Percentiles rank a stretch among this genome's conserved stretches.
Evolutionary conservation across 2,797 vertebrate species (phyloP).

Genomic region (Parambassis ranga): DNA sequence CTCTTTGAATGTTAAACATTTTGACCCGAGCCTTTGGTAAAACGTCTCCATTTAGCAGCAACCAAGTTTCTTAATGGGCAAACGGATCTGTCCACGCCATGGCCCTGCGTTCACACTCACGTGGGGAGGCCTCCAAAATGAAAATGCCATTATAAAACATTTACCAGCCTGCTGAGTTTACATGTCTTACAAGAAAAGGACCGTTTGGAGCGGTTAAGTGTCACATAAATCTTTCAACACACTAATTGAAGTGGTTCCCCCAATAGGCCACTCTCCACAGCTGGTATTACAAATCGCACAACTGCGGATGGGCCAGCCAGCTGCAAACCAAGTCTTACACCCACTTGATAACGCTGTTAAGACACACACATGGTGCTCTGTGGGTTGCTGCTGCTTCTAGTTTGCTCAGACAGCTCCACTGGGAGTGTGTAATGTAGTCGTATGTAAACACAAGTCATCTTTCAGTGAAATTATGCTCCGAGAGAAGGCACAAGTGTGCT

Average conservation of each 20-base stretch:
- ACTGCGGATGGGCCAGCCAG: constrained; percentile 46
- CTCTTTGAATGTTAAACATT: constrained; percentile 8
- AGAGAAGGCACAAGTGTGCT: constrained; percentile 15
- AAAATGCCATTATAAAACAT: constrained; percentile 70
- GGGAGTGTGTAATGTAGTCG: constrained; percentile 45
- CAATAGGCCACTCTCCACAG: constrained; percentile 57
- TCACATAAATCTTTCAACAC: constrained; percentile 69
- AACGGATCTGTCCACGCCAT: neutral
- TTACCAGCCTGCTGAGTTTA: constrained; percentile 67
- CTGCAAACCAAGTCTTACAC: constrained; percentile 61
- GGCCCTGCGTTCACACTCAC: constrained; percentile 8
- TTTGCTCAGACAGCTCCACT: constrained; percentile 57
- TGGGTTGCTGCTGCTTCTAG: constrained; percentile 49
- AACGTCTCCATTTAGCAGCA: constrained; percentile 1
- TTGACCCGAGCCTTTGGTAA: constrained; percentile 24
- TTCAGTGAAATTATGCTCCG: constrained; percentile 39
- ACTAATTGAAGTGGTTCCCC: constrained; percentile 67
- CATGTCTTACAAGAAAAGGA: constrained; percentile 64
- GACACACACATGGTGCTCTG: constrained; percentile 52
- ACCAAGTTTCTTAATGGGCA: constrained; percentile 17
- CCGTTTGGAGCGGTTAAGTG: constrained; percentile 60
- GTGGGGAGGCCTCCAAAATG: constrained; percentile 40
- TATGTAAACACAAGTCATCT: constrained; percentile 70
- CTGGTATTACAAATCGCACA: constrained; percentile 58
- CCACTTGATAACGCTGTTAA: constrained; percentile 51